Percentiles rank a stretch among this genome's conserved stretches.
Evolutionary conservation across 2,888 invertebrate species (phyloP).

Genomic region (Didymodactylos carnosus): DNA sequence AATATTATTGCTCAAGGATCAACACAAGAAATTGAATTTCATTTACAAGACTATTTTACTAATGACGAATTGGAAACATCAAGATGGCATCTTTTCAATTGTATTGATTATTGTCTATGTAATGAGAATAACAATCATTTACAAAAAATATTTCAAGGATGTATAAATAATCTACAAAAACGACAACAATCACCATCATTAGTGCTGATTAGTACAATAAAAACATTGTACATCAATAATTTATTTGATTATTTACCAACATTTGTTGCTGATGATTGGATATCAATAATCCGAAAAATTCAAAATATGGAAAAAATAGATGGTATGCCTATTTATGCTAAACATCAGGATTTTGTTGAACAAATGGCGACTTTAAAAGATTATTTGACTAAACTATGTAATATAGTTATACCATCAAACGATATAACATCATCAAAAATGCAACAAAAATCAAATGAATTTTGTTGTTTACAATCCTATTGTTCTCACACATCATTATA

Average conservation of each 20-base stretch:
- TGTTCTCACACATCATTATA: neutral
- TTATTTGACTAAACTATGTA: neutral
- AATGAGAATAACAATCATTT: neutral
- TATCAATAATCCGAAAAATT: neutral
- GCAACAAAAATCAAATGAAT: neutral
- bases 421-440: neutral
- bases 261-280: neutral
- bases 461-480: neutral
- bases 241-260: neutral
- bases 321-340: neutral
- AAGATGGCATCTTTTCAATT: neutral
- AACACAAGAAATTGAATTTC: neutral
- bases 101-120: neutral
- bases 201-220: neutral
- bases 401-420: neutral
- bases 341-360: neutral
- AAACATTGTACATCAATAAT: neutral
- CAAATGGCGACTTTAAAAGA: neutral
- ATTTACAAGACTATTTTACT: neutral
- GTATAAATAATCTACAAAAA: neutral
- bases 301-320: neutral
- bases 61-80: neutral
- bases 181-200: neutral
- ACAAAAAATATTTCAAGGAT: neutral
- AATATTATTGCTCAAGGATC: neutral